Conservation (phyloP, 2,113 vertebrate genomes). For the Oncorhynchus nerka region DNA sequence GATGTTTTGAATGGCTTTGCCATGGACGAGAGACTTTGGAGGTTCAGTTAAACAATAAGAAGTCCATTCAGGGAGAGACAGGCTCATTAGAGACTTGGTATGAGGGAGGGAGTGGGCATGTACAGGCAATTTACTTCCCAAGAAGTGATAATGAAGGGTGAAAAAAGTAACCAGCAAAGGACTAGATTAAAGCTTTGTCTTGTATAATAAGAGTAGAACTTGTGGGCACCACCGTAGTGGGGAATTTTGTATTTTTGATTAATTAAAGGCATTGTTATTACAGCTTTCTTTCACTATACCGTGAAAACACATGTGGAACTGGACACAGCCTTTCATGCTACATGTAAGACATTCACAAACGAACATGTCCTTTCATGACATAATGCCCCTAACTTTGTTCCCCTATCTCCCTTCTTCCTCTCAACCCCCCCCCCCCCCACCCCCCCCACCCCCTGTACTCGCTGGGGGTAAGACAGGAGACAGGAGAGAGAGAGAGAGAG, state of each 20-base stretch:
- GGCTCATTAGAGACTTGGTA: conserved; percentile 17
- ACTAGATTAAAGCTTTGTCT: neutral
- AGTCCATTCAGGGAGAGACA: conserved; percentile 15
- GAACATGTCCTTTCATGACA: conserved; percentile 23
- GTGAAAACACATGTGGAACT: neutral
- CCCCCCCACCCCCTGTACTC: conserved; percentile 10
- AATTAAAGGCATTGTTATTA: neutral
- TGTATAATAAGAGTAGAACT: neutral
- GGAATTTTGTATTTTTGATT: too few species aligned
- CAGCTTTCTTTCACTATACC: conserved; percentile 6
- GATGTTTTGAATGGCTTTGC: conserved; percentile 9
- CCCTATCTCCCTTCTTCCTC: neutral
- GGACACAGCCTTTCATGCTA: conserved; percentile 12
- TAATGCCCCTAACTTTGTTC: conserved; percentile 28
- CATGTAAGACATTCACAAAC: conserved; percentile 20
- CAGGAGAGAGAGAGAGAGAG: conserved; percentile 20
- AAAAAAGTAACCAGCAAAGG: neutral
- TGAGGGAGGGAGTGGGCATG: neutral
- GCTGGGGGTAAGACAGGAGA: neutral
- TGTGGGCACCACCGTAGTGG: neutral
- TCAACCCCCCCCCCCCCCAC: conserved; percentile 18
- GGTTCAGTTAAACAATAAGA: conserved; percentile 23
- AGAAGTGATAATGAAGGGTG: neutral
- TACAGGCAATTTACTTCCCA: conserved; percentile 24
- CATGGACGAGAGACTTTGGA: conserved; percentile 9